phyloP scores from a whole-genome alignment of 2,888 invertebrate species.

The Synanthedon myopaeformis region DNA sequence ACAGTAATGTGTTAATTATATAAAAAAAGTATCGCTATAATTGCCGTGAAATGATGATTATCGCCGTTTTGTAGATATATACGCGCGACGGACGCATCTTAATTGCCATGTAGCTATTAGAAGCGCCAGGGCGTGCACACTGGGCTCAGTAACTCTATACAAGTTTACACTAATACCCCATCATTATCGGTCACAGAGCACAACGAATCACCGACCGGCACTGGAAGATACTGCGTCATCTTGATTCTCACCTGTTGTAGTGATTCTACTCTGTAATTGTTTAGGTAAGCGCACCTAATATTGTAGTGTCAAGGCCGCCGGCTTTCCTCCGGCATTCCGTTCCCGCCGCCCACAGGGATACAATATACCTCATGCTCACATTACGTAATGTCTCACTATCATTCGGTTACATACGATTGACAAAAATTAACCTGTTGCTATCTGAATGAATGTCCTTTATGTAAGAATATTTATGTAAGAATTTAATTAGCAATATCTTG shows the following conservation, averaged over 20 bases:
- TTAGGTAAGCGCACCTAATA: conserved; percentile 54
- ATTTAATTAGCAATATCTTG: too few relatives aligned
- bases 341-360: conserved; percentile 64
- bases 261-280: conserved; percentile 27
- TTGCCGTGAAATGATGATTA: too few relatives aligned
- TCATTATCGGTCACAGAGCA: conserved; percentile 31
- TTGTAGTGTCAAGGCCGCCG: conserved; percentile 65
- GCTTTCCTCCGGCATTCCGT: conserved; percentile 67
- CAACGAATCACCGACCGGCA: neutral
- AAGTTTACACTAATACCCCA: conserved; percentile 17
- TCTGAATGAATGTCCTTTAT: neutral
- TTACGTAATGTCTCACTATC: conserved; percentile 54
- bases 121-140: conserved; percentile 51
- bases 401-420: conserved; percentile 46
- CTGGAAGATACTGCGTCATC: conserved; percentile 15
- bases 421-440: conserved; percentile 31
- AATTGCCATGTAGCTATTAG: conserved; percentile 44
- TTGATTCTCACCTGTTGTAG: conserved; percentile 4
- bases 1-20: too few relatives aligned
- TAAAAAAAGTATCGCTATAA: too few relatives aligned
- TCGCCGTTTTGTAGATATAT: too few relatives aligned
- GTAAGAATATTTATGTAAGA: too few relatives aligned
- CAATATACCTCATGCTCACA: conserved; percentile 42
- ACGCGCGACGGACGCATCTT: conserved; percentile 28
- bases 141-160: conserved; percentile 40